These are phyloP conservation scores for Catharus bicknelli DNA, from an alignment of 2,113 vertebrate genomes.

Conservation along the genomic window DNA sequence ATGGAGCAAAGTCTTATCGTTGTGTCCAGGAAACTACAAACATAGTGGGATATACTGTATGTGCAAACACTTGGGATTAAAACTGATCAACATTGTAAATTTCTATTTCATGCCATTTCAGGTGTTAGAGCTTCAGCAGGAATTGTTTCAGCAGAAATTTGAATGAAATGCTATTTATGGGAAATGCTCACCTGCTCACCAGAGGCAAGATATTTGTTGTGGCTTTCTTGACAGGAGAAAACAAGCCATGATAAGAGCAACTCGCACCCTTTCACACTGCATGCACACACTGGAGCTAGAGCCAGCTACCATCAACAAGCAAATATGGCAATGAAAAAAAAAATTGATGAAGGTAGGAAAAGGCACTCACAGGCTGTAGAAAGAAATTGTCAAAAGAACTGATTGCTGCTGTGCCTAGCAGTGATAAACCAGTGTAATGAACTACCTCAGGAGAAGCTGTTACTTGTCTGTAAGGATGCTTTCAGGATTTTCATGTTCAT, in stretches of 20 bases:
- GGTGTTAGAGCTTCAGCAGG: not conserved
- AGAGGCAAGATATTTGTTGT: not conserved
- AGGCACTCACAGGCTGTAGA: not conserved
- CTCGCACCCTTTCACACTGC: not conserved
- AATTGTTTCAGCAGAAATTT: not conserved
- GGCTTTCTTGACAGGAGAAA: not conserved
- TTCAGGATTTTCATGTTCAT: not conserved
- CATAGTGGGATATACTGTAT: not conserved
- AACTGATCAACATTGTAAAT: fast-evolving
- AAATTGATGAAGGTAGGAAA: not conserved
- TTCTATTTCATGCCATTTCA: not conserved
- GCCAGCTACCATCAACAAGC: not conserved
- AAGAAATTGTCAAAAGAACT: not conserved
- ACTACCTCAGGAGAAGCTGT: not conserved
- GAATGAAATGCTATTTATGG: not conserved
- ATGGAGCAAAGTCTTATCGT: not conserved
- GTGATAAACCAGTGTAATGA: not conserved
- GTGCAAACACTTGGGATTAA: not conserved
- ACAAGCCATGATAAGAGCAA: not conserved
- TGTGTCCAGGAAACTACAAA: not conserved
- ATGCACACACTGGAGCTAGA: not conserved
- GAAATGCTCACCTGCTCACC: not conserved
- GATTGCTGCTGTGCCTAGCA: not conserved
- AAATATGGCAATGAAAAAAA: not conserved
- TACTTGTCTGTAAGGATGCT: not conserved